Conservation (phyloP, 1,140 invertebrate species). For the Trypoxylus dichotomus region DNA sequence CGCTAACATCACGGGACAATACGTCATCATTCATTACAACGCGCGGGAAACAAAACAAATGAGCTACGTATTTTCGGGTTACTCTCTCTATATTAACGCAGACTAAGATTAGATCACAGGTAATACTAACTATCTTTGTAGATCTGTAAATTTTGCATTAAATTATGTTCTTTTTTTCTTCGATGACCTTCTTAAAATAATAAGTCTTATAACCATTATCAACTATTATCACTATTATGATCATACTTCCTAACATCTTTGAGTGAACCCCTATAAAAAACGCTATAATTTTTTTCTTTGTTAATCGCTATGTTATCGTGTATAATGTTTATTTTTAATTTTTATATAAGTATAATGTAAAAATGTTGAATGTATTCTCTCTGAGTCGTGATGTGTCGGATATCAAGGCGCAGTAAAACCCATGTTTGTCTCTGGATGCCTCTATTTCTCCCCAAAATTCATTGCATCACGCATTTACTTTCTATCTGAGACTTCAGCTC, state of each 20-base stretch:
- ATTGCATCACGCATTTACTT: slow-evolving; percentile 91
- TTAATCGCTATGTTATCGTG: not conserved
- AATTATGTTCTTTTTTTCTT: not conserved
- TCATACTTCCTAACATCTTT: not conserved
- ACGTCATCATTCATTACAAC: slow-evolving; percentile 26
- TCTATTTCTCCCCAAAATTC: slow-evolving; percentile 51
- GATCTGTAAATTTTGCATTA: not conserved
- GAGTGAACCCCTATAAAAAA: not conserved
- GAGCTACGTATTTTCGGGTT: not conserved
- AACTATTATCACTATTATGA: not conserved
- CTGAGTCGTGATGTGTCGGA: slow-evolving; percentile 33
- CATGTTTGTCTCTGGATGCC: slow-evolving; percentile 43
- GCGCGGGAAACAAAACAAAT: not conserved
- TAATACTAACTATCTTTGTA: not conserved
- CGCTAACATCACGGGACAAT: slow-evolving; percentile 30
- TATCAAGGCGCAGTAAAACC: slow-evolving; percentile 44
- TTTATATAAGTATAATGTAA: not conserved
- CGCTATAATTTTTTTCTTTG: not conserved
- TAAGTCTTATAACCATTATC: not conserved
- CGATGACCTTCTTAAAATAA: not conserved
- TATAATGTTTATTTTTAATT: not conserved
- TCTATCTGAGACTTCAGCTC: slow-evolving; percentile 92
- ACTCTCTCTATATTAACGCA: not conserved
- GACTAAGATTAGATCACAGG: slow-evolving; percentile 11
- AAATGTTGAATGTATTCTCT: slow-evolving; percentile 26